Conservation (phyloP, 53 echinoderm and acorn worm species). For the Antedon mediterranea region DNA sequence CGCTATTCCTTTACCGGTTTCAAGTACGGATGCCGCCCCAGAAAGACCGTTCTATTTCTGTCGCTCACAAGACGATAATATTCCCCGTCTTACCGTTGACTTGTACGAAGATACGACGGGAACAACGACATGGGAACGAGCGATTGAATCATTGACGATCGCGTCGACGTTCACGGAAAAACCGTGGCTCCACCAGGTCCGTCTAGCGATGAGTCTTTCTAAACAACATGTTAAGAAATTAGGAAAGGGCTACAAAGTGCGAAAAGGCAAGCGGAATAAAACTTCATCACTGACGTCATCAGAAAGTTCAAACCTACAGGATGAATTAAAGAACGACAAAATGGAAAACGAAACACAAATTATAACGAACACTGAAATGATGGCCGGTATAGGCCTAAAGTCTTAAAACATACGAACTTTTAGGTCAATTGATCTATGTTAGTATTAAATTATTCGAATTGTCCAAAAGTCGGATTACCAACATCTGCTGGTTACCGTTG, state of each 20-base stretch:
- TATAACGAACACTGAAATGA: not conserved
- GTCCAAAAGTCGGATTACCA: too few species aligned
- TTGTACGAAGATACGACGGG: slow-evolving; percentile 63
- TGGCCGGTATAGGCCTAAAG: too few species aligned
- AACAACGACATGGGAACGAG: slow-evolving; percentile 72
- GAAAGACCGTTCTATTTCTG: slow-evolving; percentile 58
- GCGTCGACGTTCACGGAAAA: slow-evolving; percentile 81
- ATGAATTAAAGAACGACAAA: not conserved
- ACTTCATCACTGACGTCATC: not conserved
- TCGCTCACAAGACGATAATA: slow-evolving; percentile 24
- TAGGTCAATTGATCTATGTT: too few species aligned
- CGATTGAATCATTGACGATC: slow-evolving; percentile 68
- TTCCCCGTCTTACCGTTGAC: slow-evolving; percentile 63
- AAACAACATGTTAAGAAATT: slow-evolving; percentile 53
- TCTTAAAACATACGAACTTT: too few species aligned
- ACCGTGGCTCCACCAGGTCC: slow-evolving; percentile 71
- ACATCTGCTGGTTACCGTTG: too few species aligned
- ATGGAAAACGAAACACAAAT: not conserved
- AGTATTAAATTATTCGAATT: too few species aligned
- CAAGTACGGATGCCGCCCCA: slow-evolving; percentile 33
- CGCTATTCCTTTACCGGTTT: slow-evolving; percentile 50
- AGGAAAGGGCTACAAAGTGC: slow-evolving; percentile 2
- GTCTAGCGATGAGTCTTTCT: slow-evolving; percentile 75
- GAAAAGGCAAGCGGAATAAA: not conserved
- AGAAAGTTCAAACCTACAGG: not conserved